A percentile compares a stretch with the other conserved stretches of the same genome.
Evolutionary conservation across 1,140 invertebrate genomes (phyloP).

Genomic region (Drosophila pseudoobscura): DNA sequence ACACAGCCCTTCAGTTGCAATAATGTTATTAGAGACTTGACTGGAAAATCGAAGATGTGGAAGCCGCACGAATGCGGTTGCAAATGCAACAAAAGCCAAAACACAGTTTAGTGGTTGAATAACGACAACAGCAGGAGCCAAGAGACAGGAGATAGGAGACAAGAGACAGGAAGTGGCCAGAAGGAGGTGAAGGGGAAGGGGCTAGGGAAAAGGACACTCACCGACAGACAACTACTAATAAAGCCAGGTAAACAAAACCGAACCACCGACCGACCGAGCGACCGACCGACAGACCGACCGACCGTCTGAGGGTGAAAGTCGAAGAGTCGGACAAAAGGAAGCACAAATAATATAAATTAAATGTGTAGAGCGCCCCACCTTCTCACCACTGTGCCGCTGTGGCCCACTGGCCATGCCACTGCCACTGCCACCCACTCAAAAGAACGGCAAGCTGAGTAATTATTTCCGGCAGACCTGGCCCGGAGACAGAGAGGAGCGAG

Average conservation of each 20-base stretch:
- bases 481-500: neutral
- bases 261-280: neutral
- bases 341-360: conserved; percentile 81
- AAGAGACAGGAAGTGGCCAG: too few relatives aligned
- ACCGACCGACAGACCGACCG: too few relatives aligned
- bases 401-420: too few relatives aligned
- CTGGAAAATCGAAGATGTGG: conserved; percentile 66
- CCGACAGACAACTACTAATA: conserved; percentile 58
- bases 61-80: conserved; percentile 68
- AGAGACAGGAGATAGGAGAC: too few relatives aligned
- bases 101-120: conserved; percentile 79
- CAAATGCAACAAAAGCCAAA: conserved; percentile 75
- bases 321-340: conserved; percentile 64
- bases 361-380: conserved; percentile 47
- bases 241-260: conserved; percentile 71
- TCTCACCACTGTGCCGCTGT: neutral
- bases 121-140: conserved; percentile 61
- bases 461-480: conserved; percentile 69
- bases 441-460: conserved; percentile 78
- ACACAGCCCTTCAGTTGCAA: conserved; percentile 24
- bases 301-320: conserved; percentile 12
- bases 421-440: conserved; percentile 27
- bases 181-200: neutral
- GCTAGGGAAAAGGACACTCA: conserved; percentile 35
- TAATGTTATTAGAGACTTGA: conserved; percentile 73